Base-by-base conservation (phyloP, 2,797 vertebrate species). In the Borostomias antarcticus region DNA sequence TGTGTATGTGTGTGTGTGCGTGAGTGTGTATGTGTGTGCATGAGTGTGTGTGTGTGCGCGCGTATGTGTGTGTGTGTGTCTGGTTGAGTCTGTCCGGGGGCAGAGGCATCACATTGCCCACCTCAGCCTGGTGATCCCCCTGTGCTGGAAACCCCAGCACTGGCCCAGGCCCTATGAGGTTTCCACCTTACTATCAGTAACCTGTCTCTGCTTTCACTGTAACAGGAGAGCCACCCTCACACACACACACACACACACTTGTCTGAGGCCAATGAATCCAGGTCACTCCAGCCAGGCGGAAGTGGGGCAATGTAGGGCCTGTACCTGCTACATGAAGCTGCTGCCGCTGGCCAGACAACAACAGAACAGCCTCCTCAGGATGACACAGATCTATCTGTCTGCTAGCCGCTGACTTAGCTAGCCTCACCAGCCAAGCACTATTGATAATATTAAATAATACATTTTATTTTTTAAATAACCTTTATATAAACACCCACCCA, bases 141-240 rank as follows among this genome's bases (percentile, higher is more conserved):
- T 59, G 75, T 58, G 74, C 65, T 76, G 70, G 73, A 81, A 78
- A 79, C 66, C 65, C 58, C 59, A 54, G 45, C 67, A 23, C 43
- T 5, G 65, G 29, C 32, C 57, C 17, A 64, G 81, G 83, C 82
- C 78, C 62, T 81, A 81, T 82, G 80, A 67, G 77, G 57, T 79
- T 74, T 67, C 48, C 19, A 69, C 66, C 75, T 75, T 75, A 79
- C 75, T 70, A 77, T 79, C 74, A 62, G 84, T 82, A 70, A 70
- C 62, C 8, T 56, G 67, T 74, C 69, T 90, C 78, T 77, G 72
- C 80, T 91, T 91, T 90, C 88, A 78, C 82, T 87, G 83, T 82
- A 84, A 86, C 76, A 60, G 70, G 75, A 87, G 77, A 72, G 43
- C 47, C 40, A 58, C 53, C 54, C 26, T 47, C 21, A 28, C 21